Evolutionary conservation across 2,797 vertebrate genomes (phyloP), one percentile per base, ranked within the genome.

Genomic region (Taeniopygia guttata): DNA sequence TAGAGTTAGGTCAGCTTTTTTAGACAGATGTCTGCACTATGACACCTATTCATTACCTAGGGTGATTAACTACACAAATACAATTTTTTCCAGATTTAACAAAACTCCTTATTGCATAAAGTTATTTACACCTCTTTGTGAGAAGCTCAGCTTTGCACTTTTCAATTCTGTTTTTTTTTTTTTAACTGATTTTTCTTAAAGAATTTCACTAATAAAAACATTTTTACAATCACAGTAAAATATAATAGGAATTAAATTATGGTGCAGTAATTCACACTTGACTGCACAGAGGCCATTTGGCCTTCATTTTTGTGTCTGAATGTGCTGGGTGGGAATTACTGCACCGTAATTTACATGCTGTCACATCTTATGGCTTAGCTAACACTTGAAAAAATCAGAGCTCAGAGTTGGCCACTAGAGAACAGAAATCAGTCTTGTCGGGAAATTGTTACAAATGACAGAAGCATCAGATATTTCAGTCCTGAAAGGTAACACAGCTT

Each of bases 141-240:
- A 82, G 30, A 84, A 72, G 34, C 54, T 36, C 45, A 8, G 38
- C 1, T 0, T 6, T 51, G 15, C 8, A 58, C 13, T 89, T 89
- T 46, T 38, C 55, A 49, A 15, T 52, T 36, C 45, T 38, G 7
- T 6, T 62, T 56, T n/a, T 77, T 36, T 6, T 62, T 56, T n/a
- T 77, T 36, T 40, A 13, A 54, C 7, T 55, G 51, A 62, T 20
- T 75, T 83, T 96, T 96, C 95, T 92, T 85, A 45, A 89, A 84
- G 79, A 95, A 96, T 94, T 91, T 96, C 95, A 96, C 74, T 97
- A 98, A 94, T 90, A 86, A 94, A 95, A 96, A 94, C 83, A 89
- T 80, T 90, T 92, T 84, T 95, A 96, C 87, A 95, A 84, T 89
- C 85, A 83, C 69, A 63, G 51, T 87, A 76, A 94, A 97, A 97